These are phyloP conservation scores for Prinia subflava DNA, from an alignment of 2,113 vertebrate genomes.

Conservation along the genomic window DNA sequence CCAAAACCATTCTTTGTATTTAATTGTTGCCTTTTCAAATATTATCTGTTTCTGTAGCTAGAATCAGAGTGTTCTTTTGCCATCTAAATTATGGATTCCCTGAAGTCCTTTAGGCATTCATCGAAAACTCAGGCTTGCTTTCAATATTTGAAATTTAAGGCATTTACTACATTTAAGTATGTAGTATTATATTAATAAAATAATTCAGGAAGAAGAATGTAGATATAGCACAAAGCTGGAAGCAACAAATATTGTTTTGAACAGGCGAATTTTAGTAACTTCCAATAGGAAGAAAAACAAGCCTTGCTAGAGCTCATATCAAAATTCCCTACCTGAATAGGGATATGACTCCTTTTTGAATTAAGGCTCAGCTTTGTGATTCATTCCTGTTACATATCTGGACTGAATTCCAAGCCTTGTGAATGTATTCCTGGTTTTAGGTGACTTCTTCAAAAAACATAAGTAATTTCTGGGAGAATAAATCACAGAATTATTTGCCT, in stretches of 20 bases:
- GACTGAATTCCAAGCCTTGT: not conserved
- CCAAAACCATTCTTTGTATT: slow-evolving; percentile 28
- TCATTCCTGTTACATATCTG: not conserved
- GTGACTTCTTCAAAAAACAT: not conserved
- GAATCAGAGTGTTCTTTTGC: not conserved
- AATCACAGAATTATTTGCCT: not conserved
- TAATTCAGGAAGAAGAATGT: not conserved
- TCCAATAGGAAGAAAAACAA: not conserved
- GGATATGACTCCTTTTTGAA: not conserved
- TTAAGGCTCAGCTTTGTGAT: not conserved
- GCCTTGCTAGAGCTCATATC: not conserved
- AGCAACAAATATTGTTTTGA: not conserved
- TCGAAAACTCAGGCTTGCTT: not conserved
- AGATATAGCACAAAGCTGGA: not conserved
- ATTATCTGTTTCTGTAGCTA: not conserved
- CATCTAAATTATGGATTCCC: not conserved
- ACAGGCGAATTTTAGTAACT: not conserved
- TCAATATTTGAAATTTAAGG: not conserved
- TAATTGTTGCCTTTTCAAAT: slow-evolving; percentile 45
- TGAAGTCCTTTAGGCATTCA: not conserved
- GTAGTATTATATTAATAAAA: not conserved
- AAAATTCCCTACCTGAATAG: not conserved
- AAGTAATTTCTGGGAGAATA: not conserved
- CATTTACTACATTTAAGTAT: not conserved
- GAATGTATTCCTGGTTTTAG: not conserved